A percentile compares a stretch with the other conserved stretches of the same genome.
These are phyloP conservation scores for Congeria kusceri DNA, from an alignment of 2,888 invertebrate species.

Conservation along the genomic window DNA sequence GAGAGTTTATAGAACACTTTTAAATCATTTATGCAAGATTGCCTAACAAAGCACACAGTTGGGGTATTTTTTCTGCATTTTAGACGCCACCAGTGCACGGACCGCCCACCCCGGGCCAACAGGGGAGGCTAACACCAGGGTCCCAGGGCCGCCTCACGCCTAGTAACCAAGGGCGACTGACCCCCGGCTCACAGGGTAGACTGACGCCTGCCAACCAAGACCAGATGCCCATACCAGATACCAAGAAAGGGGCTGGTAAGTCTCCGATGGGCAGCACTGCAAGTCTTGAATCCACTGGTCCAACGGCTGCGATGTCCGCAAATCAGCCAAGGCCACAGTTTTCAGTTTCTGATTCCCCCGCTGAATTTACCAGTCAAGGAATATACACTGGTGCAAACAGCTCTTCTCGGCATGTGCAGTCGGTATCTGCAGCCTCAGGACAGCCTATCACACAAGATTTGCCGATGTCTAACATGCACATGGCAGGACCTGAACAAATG, in stretches of 20 bases:
- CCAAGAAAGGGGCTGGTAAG: background rate
- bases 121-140: slow-evolving; percentile 24
- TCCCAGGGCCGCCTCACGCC: slow-evolving; percentile 26
- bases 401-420: background rate
- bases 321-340: background rate
- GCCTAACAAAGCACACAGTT: too few species aligned
- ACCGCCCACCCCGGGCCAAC: slow-evolving; percentile 34
- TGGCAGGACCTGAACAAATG: slow-evolving; percentile 8
- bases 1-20: too few species aligned
- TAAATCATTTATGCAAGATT: too few species aligned
- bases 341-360: background rate
- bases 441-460: background rate
- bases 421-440: background rate
- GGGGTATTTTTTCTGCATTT: slow-evolving; percentile 11
- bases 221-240: background rate
- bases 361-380: background rate
- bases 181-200: slow-evolving; percentile 41
- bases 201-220: slow-evolving; percentile 22
- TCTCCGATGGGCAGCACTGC: background rate
- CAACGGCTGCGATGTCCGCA: background rate
- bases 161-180: slow-evolving; percentile 24
- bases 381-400: background rate
- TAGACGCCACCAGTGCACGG: slow-evolving; percentile 54
- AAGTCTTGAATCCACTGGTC: background rate
- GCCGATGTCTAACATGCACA: background rate